Conservation (phyloP, 2,113 vertebrate species). For the Solea solea region DNA sequence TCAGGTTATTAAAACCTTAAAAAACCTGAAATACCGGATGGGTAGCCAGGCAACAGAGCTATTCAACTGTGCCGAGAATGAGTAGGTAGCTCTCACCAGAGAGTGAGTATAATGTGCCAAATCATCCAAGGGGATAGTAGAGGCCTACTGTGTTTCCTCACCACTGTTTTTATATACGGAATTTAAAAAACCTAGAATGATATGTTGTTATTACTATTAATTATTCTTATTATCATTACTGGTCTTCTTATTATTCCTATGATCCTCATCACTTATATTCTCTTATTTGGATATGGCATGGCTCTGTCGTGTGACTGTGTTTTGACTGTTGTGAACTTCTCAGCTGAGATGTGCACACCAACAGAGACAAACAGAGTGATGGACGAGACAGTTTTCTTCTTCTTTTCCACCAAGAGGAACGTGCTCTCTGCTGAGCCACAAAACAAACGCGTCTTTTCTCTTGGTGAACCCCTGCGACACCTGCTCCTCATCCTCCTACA, state of each 20-base stretch:
- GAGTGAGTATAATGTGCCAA: slow-evolving; percentile 74
- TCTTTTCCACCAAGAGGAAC: slow-evolving; percentile 67
- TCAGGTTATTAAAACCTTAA: slow-evolving; percentile 19
- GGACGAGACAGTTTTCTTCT: slow-evolving; percentile 54
- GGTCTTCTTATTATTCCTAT: slow-evolving; percentile 71
- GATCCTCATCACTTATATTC: slow-evolving; percentile 64
- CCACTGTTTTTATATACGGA: slow-evolving; percentile 71
- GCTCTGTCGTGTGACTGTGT: slow-evolving; percentile 71
- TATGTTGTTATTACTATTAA: slow-evolving; percentile 74
- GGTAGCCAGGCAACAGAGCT: slow-evolving; percentile 60
- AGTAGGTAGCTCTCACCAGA: slow-evolving; percentile 64
- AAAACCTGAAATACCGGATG: slow-evolving; percentile 54
- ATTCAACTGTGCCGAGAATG: slow-evolving; percentile 60
- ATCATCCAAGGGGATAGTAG: slow-evolving; percentile 58
- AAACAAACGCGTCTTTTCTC: slow-evolving; percentile 58
- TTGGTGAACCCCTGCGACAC: slow-evolving; percentile 47
- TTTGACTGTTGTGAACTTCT: slow-evolving; percentile 67
- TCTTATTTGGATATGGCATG: slow-evolving; percentile 74
- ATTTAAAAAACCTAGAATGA: slow-evolving; percentile 61
- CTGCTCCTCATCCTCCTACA: slow-evolving; percentile 48
- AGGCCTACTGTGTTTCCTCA: slow-evolving; percentile 69
- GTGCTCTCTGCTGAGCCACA: slow-evolving; percentile 56
- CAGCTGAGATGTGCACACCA: slow-evolving; percentile 40
- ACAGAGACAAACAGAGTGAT: slow-evolving; percentile 44
- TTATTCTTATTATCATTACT: slow-evolving; percentile 75